Base-by-base conservation (phyloP, 2,113 vertebrate species). In the Scomber scombrus region DNA sequence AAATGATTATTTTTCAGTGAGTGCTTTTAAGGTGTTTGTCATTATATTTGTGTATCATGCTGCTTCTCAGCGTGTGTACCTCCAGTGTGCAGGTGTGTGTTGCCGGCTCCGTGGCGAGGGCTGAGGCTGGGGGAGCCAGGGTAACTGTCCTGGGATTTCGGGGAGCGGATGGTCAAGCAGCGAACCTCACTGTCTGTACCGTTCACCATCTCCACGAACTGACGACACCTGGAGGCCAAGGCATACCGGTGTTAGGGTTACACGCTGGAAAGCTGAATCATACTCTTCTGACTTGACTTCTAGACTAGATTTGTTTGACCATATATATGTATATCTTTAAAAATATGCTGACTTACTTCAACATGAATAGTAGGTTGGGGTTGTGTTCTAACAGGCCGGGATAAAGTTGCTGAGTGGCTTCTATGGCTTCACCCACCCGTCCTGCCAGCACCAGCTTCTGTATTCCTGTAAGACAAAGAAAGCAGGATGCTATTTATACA, bases 171-270 rank as follows among this genome's bases (percentile, higher is more conserved):
- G 13, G 95, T 95, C 92, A 98, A 95, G 88, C 97, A 97, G 70
- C 97, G 96, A 19, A 99, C 98, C 81, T 99, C 98, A 2, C 98
- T 98, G 96, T 99, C 98, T 0, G 98, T 98, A 75, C 98, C 98
- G 0, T 99, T 99, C 92, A 99, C 98, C 98, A 99, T 99, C 94
- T 99, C 98, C 94, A 99, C 97, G 71, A 99, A 99, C 90, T 99
- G 98, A 87, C 98, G 97, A 94, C 97, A 99, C 95, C 97, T 98
- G 85, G 0, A 68, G 66, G 50, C 15, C 26, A 66, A 16, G 51
- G 15, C 3, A 45, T 1, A 61, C 65, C 23, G 43, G 11, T 16
- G 63, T 81, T 50, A 78, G 34, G 15, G 66, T 12, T 3, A 4
- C 34, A 19, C 8, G 57, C 47, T 13, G 5, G 40, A 54, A 47